phyloP scores from a whole-genome alignment of 2,113 vertebrate genomes.

The Ptychochromis oligacanthus region DNA sequence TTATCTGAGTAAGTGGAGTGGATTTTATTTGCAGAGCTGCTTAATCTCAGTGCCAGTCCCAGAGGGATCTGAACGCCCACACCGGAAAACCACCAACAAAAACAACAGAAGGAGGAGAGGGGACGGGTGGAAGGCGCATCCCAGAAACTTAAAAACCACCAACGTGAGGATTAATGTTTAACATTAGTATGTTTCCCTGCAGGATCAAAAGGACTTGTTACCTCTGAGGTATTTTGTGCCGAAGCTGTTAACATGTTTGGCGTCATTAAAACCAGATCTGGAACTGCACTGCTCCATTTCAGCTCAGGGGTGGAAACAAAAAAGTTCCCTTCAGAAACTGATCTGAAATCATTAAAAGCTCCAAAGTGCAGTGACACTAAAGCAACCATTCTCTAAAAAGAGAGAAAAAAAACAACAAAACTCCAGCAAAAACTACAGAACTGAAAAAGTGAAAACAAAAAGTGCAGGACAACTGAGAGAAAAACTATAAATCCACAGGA shows the following conservation, averaged over 20 bases:
- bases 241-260: neutral
- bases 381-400: neutral
- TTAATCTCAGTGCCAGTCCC: neutral
- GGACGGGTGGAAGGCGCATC: neutral
- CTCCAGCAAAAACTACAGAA: too few relatives aligned
- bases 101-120: neutral
- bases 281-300: neutral
- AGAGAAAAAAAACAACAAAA: neutral
- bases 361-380: neutral
- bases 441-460: too few relatives aligned
- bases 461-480: too few relatives aligned
- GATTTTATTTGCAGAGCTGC: constrained; percentile 1
- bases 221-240: neutral
- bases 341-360: neutral
- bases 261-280: neutral
- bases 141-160: neutral
- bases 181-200: neutral
- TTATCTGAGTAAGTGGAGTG: neutral
- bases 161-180: neutral
- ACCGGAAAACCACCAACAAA: neutral
- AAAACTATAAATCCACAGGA: neutral
- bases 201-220: neutral
- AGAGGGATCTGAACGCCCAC: neutral
- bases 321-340: neutral
- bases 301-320: neutral